A percentile compares a stretch with the other conserved stretches of the same genome.
These are phyloP conservation scores for Entomobrya proxima DNA, from an alignment of 2,888 invertebrate species.

Conservation along the genomic window DNA sequence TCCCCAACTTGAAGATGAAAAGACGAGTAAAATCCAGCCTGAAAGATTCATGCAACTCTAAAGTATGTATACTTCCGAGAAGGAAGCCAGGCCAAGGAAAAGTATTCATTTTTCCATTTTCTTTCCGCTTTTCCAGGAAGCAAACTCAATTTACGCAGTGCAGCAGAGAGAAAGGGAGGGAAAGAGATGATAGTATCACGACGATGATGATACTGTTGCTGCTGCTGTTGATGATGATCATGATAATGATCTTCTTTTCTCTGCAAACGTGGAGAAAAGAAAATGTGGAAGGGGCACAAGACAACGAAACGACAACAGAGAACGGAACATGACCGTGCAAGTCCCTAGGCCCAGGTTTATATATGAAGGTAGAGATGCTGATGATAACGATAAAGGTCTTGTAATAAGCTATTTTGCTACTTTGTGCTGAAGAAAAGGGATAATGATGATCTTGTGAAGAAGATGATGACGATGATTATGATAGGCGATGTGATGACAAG, in stretches of 20 bases:
- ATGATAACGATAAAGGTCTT: slow-evolving; percentile 6
- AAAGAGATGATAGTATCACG: slow-evolving; percentile 11
- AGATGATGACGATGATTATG: neutral
- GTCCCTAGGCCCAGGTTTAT: neutral
- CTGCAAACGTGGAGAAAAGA: neutral
- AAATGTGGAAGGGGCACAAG: neutral
- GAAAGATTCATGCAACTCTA: too few relatives aligned
- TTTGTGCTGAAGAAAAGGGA: slow-evolving; percentile 24
- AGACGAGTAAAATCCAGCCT: too few relatives aligned
- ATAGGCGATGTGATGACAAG: slow-evolving; percentile 32
- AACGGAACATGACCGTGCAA: neutral
- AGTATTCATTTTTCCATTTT: neutral
- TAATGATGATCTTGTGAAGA: slow-evolving; percentile 19
- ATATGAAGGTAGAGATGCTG: neutral
- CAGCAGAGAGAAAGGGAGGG: neutral
- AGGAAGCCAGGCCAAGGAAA: too few relatives aligned
- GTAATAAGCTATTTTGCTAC: slow-evolving; percentile 38
- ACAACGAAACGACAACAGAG: neutral
- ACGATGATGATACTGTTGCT: neutral
- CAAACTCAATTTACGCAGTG: slow-evolving; percentile 38
- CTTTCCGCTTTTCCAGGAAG: slow-evolving; percentile 2
- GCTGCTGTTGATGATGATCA: slow-evolving; percentile 12
- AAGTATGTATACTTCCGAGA: too few relatives aligned
- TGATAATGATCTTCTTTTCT: slow-evolving; percentile 16
- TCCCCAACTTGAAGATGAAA: too few relatives aligned